Conservation (phyloP, 64 coral and sea anemone species). For the Actinia tenebrosa region DNA sequence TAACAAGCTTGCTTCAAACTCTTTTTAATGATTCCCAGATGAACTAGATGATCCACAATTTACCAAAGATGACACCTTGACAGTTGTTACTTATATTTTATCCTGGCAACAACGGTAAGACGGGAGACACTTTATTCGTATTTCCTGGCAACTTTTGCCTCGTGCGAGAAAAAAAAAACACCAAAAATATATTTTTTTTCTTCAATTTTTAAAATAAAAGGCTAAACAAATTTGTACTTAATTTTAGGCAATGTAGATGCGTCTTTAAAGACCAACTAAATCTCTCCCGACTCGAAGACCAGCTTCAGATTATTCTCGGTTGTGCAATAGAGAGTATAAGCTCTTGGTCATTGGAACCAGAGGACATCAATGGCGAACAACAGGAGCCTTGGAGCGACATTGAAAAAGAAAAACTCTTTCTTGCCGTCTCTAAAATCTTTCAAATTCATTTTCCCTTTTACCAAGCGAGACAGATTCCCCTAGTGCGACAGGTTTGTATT, state of each 20-base stretch:
- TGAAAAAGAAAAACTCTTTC: conserved; percentile 75
- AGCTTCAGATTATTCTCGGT: conserved; percentile 62
- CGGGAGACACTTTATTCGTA: neutral
- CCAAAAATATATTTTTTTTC: too few species aligned
- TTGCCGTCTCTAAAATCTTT: conserved; percentile 67
- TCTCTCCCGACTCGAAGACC: conserved; percentile 76
- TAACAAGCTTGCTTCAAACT: neutral
- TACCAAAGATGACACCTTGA: conserved; percentile 76
- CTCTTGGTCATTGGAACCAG: conserved; percentile 16
- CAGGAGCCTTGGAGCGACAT: conserved; percentile 42
- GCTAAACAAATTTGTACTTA: neutral
- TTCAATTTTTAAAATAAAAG: neutral
- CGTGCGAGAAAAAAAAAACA: conserved; percentile 4
- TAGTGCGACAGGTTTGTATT: conserved; percentile 73
- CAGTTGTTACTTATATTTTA: conserved; percentile 77
- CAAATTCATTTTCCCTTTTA: conserved; percentile 90
- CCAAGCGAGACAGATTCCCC: conserved; percentile 74
- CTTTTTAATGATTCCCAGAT: conserved; percentile 40
- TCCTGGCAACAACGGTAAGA: conserved; percentile 91
- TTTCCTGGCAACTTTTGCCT: neutral
- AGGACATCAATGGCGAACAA: neutral
- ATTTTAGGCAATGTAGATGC: conserved; percentile 82
- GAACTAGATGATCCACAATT: conserved; percentile 75
- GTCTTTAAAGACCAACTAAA: conserved; percentile 90
- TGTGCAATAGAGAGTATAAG: conserved; percentile 64